Evolutionary conservation across 2,888 invertebrate species (phyloP).

Genomic region (Oxyscelio sp.): DNA sequence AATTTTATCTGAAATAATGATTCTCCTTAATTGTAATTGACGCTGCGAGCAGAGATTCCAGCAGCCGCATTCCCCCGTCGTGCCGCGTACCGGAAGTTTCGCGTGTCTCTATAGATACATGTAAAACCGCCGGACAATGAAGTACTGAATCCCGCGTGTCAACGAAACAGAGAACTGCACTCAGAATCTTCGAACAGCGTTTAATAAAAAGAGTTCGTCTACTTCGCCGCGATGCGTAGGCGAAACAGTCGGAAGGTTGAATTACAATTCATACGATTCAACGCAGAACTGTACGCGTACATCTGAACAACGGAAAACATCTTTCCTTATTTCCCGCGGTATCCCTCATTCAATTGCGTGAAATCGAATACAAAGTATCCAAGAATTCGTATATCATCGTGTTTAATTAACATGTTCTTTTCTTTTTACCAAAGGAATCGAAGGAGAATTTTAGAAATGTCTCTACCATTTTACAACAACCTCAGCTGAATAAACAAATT

Average conservation of each 20-base stretch:
- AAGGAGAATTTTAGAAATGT: too few species aligned
- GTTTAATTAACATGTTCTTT: conserved; percentile 30
- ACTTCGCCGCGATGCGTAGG: not conserved
- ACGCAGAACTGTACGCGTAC: too few species aligned
- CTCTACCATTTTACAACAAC: too few species aligned
- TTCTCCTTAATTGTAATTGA: conserved; percentile 77
- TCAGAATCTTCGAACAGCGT: conserved; percentile 69
- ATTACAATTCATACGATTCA: conserved; percentile 12
- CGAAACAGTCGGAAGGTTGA: conserved; percentile 21
- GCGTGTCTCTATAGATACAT: conserved; percentile 44
- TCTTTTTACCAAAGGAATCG: too few species aligned
- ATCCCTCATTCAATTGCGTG: not conserved
- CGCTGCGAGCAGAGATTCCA: conserved; percentile 75
- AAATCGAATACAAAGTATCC: too few species aligned
- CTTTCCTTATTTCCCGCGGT: conserved; percentile 33
- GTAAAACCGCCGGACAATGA: conserved; percentile 69
- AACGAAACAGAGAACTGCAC: conserved; percentile 83
- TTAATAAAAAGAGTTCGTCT: conserved; percentile 32
- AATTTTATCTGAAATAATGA: conserved; percentile 79
- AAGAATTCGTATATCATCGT: not conserved
- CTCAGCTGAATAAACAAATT: too few species aligned
- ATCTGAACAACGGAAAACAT: conserved; percentile 2
- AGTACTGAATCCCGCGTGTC: conserved; percentile 78
- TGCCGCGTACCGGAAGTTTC: conserved; percentile 74
- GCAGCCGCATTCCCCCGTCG: conserved; percentile 58